Conservation (phyloP, 2,113 vertebrate genomes). For the Scatophagus argus region DNA sequence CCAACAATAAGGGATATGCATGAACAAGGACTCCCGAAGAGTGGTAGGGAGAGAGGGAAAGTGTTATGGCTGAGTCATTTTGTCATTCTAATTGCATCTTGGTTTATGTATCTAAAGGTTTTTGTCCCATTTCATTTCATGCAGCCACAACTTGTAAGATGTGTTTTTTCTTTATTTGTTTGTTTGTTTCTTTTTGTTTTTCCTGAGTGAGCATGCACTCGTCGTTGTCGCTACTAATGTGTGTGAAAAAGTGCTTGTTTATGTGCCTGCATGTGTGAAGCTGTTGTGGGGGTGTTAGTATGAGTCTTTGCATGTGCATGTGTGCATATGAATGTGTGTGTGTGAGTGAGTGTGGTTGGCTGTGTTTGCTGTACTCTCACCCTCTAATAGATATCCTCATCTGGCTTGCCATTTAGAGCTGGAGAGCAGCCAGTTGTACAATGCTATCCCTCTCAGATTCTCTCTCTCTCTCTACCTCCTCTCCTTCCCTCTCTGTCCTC, state of each 20-base stretch:
- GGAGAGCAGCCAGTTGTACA: slow-evolving; percentile 72
- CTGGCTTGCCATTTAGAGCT: slow-evolving; percentile 76
- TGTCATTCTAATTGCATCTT: slow-evolving; percentile 65
- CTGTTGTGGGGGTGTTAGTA: slow-evolving; percentile 13
- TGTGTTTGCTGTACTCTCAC: slow-evolving; percentile 63
- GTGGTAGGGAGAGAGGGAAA: slow-evolving; percentile 15
- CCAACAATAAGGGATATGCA: not conserved
- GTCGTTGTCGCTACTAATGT: slow-evolving; percentile 14
- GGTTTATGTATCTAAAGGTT: slow-evolving; percentile 51
- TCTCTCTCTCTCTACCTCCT: not conserved
- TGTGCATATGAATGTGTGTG: slow-evolving; percentile 14
- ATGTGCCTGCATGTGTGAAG: slow-evolving; percentile 17
- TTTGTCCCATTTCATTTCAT: slow-evolving; percentile 55
- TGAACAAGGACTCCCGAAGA: slow-evolving; percentile 40
- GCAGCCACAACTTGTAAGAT: slow-evolving; percentile 24
- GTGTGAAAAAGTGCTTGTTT: slow-evolving; percentile 33
- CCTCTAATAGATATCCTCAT: slow-evolving; percentile 72
- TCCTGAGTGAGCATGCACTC: slow-evolving; percentile 3
- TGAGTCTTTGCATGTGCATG: slow-evolving; percentile 14
- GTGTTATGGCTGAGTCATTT: slow-evolving; percentile 57
- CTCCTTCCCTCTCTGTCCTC: slow-evolving; percentile 25
- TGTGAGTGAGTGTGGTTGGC: slow-evolving; percentile 7
- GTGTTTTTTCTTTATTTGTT: not conserved
- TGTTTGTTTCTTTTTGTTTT: not conserved
- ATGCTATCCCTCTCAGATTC: slow-evolving; percentile 13